Base-by-base conservation (phyloP, 2,888 invertebrate species). In the Parasteatoda lunata region DNA sequence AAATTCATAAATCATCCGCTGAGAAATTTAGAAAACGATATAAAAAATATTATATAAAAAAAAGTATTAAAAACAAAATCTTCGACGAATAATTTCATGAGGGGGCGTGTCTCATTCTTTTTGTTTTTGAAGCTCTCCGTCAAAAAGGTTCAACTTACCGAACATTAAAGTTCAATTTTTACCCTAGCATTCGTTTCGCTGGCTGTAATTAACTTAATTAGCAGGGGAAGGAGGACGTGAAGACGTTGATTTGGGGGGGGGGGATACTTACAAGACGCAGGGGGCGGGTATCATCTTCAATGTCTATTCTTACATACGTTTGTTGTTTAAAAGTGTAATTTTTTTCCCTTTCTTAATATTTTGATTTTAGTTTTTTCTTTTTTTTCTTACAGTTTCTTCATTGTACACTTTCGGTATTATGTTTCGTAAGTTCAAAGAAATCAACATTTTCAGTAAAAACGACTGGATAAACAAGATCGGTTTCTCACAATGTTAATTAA, bases 181-280 rank as follows among this genome's bases (percentile, higher is more conserved):
- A 68, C 75, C 48, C 52, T 45, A 71, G 52, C 85, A 70, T 80
- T 76, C 71, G 76, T 76, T 49, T 77, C 85, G 76, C 80, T 81
- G 77, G 47, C 80, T 66, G 76, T 86, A 86, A 86, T 86, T 86
- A 86, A 86, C 70, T 79, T 86, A 86, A 86, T 86, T 86, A 86
- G 85, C 66, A 80, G 78, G 73, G 66, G 72, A 45, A 64, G 64
- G 51, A 77, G 48, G 49, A 76, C 49, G 51, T 71, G 83, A 15
- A 71, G 7, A 9, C 54, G 73, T 30, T 30, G 30, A 30, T 9
- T 15, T 47, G 59, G 69, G 64, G 82, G 78, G 66, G 77, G 64
- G 72, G 65, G 30, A 68, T 65, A 45, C 59, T 59, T 11, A 68
- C 84, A 79, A 69, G 65, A 11, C 52, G 64, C 15, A 66, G 54